Evolutionary conservation across 2,888 invertebrate species (phyloP), one percentile per base, ranked within the genome.

Genomic region (Trichacis sp.): DNA sequence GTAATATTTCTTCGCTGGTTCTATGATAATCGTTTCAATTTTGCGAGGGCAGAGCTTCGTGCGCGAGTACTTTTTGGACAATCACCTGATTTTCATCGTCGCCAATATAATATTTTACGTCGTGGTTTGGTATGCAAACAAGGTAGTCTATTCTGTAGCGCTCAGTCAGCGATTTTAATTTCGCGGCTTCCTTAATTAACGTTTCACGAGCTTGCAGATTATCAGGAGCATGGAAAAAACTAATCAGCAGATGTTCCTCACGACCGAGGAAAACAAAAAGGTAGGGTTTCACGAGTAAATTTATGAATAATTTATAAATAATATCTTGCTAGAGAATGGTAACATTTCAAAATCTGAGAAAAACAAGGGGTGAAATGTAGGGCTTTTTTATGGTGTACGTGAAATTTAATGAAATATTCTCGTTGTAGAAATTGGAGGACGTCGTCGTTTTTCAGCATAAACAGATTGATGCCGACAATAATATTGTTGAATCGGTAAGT

Each of bases 121-220:
- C 36, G 74, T 75, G 38, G 49, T 82, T 1, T 83, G 82, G 81
- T 82, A 77, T 58, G 78, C 80, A 15, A 77, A 76, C 55, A 77
- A 75, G 71, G 84, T 84, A 71, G 75, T 72, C 64, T 24, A 48
- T 47, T 53, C 60, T 45, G 30, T 54, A 56, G 20, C 12, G 17
- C 58, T 15, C 17, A 42, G 11, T 46, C 6, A 38, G 30, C 58
- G 45, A 50, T 33, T 54, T 59, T 19, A 48, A 46, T 51, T 55
- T 40, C 45, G 24, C 30, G 36, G 30, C 38, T 59, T 49, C 30
- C 49, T 48, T 33, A 52, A 50, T 51, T 20, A 54, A 48, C 40
- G 30, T 17, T 55, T 57, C 42, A 30, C 52, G 49, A 50, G 45
- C 36, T 68, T 61, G 45, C 53, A 83, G 83, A 76, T 79, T 54